Base-by-base conservation (phyloP, 2,888 invertebrate species). In the Drosophila crucigera region DNA sequence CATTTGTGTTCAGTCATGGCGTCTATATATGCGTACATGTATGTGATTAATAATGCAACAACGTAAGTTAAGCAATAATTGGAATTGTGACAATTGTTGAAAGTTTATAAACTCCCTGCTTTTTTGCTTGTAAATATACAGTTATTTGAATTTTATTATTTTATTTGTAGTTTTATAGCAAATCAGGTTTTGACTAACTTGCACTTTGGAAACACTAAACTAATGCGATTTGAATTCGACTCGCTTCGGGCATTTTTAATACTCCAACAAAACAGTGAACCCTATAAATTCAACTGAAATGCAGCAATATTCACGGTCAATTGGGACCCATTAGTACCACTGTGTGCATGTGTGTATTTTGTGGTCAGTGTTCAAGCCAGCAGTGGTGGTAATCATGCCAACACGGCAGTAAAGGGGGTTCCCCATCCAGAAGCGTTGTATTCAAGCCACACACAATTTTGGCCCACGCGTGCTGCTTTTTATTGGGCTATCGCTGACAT, bases 251-350 rank as follows among this genome's bases (percentile, higher is more conserved):
- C 63, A 80, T 68, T 80, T 72, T 59, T 63, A 79, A 65, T 67
- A 58, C 50, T 55, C 54, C 22, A 73, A 74, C 69, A 77, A 79
- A 79, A 14, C 35, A 16, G 70, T 78, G 79, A 73, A 62, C 30
- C 60, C 49, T 41, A 77, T 70, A 73, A 77, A 73, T 77, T 81
- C 54, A 60, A 67, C 11, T 55, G 53, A 37, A 59, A 60, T 52
- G 50, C 50, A 67, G 56, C 56, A 55, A 37, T 49, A 77, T 53
- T 61, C 43, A 77, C 63, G 63, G 62, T 80, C 75, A 80, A 80
- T 80, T 80, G 80, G 68, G 71, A 53, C 2, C 69, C 82, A 82
- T 78, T 82, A 82, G 78, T 76, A 66, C 54, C 52, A 65, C 22
- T 54, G 33, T 53, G 58, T 61, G 3, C 6, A 22, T 56, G 37